Evolutionary conservation across 2,888 invertebrate genomes (phyloP).

Genomic region (Perizoma affinitatum): DNA sequence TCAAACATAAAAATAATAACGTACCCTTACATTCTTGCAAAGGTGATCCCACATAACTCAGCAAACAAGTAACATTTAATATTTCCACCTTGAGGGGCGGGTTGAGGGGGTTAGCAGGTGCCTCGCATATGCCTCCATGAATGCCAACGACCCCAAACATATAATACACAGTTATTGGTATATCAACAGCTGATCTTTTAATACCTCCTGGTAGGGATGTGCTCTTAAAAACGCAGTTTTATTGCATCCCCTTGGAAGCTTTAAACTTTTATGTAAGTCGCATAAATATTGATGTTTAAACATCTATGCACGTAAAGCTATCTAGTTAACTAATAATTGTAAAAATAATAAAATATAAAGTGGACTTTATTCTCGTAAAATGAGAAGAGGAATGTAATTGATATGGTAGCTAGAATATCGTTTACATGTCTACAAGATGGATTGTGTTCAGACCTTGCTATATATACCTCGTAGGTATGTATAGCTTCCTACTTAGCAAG

Average conservation of each 20-base stretch:
- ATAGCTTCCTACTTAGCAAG: slow-evolving; percentile 12
- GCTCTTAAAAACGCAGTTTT: slow-evolving; percentile 36
- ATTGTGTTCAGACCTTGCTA: slow-evolving; percentile 9
- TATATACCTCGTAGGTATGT: neutral
- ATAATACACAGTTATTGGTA: slow-evolving; percentile 37
- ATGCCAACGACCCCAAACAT: slow-evolving; percentile 72
- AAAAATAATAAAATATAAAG: neutral
- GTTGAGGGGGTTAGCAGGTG: slow-evolving; percentile 72
- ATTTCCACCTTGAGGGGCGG: slow-evolving; percentile 67
- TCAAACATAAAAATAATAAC: slow-evolving; percentile 38
- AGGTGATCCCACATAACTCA: slow-evolving; percentile 58
- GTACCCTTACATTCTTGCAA: slow-evolving; percentile 38
- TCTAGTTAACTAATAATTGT: neutral
- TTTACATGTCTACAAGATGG: slow-evolving; percentile 17
- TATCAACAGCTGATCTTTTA: slow-evolving; percentile 56
- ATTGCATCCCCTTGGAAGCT: slow-evolving; percentile 33
- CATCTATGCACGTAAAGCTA: slow-evolving; percentile 4
- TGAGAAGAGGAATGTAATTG: slow-evolving; percentile 14
- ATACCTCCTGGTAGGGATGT: slow-evolving; percentile 40
- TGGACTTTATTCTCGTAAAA: slow-evolving; percentile 1
- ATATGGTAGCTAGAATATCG: slow-evolving; percentile 13
- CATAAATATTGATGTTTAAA: slow-evolving; percentile 22
- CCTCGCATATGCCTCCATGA: slow-evolving; percentile 76
- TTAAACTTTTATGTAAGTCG: slow-evolving; percentile 34
- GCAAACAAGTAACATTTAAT: slow-evolving; percentile 79